Conservation (phyloP, 1,140 invertebrate genomes). For the Calliopsis andreniformis region DNA sequence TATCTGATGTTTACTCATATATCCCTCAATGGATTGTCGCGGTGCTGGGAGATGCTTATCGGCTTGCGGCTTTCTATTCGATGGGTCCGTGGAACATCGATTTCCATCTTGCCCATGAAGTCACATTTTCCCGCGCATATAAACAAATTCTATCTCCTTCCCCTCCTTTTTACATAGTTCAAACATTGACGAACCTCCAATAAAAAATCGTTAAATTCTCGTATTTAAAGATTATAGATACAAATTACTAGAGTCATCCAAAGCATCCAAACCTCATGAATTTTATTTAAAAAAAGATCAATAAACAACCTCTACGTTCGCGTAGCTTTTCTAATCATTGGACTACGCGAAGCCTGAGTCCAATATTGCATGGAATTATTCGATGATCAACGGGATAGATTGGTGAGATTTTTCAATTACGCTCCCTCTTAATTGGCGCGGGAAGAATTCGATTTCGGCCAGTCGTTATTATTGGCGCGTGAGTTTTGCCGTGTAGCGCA, state of each 20-base stretch:
- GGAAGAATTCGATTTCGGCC: conserved; percentile 44
- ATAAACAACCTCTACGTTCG: not conserved
- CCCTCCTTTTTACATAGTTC: no score
- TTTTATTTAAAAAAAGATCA: not conserved
- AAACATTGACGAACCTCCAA: no score
- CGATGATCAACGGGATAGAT: conserved; percentile 14
- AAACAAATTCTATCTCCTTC: no score
- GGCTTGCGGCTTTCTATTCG: not conserved
- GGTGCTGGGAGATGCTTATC: conserved; percentile 3
- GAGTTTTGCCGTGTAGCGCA: conserved; percentile 37
- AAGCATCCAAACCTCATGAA: not conserved
- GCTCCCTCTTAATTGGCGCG: conserved; percentile 52
- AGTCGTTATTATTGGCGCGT: conserved; percentile 44
- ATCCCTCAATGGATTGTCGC: not conserved
- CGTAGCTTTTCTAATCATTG: not conserved
- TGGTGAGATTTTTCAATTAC: conserved; percentile 60
- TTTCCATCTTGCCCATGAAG: not conserved
- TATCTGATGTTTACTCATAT: conserved; percentile 32
- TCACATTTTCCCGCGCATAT: not conserved
- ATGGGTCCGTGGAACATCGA: not conserved
- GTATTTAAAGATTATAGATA: not conserved
- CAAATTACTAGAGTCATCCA: no score
- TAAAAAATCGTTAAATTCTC: no score
- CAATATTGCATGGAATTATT: conserved; percentile 16
- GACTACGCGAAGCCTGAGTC: not conserved